Conservation (phyloP, 2,888 invertebrate genomes). For the Lobophora halterata region DNA sequence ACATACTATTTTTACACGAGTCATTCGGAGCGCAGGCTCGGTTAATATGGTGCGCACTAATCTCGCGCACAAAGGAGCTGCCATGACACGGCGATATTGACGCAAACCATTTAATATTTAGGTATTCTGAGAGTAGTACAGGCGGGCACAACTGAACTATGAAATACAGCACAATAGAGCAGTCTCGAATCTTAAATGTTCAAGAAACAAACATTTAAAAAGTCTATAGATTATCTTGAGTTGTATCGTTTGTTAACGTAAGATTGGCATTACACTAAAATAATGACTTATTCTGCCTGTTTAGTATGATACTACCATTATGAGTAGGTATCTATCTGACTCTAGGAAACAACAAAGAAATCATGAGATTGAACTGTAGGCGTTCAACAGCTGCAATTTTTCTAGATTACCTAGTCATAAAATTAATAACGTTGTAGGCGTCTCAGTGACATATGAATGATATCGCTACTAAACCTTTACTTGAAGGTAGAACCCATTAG, state of each 20-base stretch:
- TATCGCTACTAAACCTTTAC: constrained; percentile 15
- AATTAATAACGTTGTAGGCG: constrained; percentile 16
- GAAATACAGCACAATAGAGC: too few species aligned
- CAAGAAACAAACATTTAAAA: too few species aligned
- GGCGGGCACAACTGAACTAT: constrained; percentile 22
- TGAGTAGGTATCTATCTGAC: too few species aligned
- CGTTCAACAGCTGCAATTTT: constrained; percentile 9
- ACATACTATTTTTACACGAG: constrained; percentile 19
- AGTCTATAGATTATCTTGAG: too few species aligned
- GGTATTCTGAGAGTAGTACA: constrained; percentile 65
- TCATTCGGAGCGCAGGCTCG: constrained; percentile 31
- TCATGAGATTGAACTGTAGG: constrained; percentile 5
- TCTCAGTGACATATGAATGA: constrained; percentile 15
- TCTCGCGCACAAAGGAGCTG: constrained; percentile 73
- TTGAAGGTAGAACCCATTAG: constrained; percentile 18
- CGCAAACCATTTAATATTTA: constrained; percentile 77
- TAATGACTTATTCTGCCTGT: background rate
- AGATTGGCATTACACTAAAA: background rate
- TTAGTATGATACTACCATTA: background rate
- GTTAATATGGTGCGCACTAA: constrained; percentile 73
- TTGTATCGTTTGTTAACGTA: constrained; percentile 2
- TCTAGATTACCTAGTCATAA: constrained; percentile 10
- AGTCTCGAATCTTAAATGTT: too few species aligned
- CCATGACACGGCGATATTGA: constrained; percentile 73
- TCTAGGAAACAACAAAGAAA: constrained; percentile 1